Base-by-base conservation (phyloP, 2,797 vertebrate species). In the Paedocypris micromegethes region DNA sequence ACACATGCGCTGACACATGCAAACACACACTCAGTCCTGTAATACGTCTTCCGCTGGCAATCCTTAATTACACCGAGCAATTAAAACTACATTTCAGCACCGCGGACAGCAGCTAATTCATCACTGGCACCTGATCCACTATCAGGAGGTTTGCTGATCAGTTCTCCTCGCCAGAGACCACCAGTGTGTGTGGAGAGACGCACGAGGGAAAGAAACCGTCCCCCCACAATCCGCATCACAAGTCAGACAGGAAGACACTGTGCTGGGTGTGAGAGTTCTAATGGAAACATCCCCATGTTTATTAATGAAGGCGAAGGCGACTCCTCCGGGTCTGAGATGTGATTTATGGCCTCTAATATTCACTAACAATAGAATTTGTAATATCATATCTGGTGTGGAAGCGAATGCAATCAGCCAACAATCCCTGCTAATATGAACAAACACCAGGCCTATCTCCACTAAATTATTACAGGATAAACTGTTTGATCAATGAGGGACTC, bases 111-210 rank as follows among this genome's bases (percentile, higher is more conserved):
- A 72, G 64, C 52, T 85, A 79, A 89, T 90, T 84, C 79, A 87
- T 90, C 85, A 86, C 78, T 66, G 75, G 53, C 75, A 69, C 81
- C 75, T 83, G 78, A 86, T 77, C 83, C 76, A 80, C 81, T 85
- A 87, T 86, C 86, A 86, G 77, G 86, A 87, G 84, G 85, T 86
- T 82, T 75, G 75, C 83, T 86, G 85, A 87, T 88, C 79, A 87
- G 83, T 86, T 87, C 80, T 71, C 82, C 84, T 89, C 80, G 86
- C 82, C 77, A 85, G 85, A 69, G 74, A 79, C 80, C 82, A 71
- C 81, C 79, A 84, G 57, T 64, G 5, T 58, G 45, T 63, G 71
- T 72, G 55, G 52, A 57, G 56, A 72, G 58, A 56, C 58, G 45
- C 23, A 5, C 6, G 37, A 41, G 37, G 50, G 48, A 55, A 70